Percentiles rank a stretch among this genome's conserved stretches.
Conservation (phyloP, 2,797 vertebrate species). For the Peromyscus aztecus region DNA sequence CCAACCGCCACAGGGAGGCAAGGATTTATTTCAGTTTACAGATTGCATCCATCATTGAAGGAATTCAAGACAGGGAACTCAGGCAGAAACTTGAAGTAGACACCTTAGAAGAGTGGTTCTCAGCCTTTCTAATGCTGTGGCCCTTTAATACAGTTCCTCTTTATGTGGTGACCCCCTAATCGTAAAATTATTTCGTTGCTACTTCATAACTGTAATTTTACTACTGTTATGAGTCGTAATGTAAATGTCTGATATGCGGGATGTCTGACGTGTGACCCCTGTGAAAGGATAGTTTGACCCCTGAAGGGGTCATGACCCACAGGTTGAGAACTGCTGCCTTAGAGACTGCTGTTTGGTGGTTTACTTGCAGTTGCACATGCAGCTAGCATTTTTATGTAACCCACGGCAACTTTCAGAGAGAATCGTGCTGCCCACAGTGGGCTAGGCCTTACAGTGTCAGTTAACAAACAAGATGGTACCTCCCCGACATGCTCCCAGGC, state of each 20-base stretch:
- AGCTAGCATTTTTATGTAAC: too few species aligned
- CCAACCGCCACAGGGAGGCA: too few species aligned
- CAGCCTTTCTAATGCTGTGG: neutral
- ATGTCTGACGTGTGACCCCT: neutral
- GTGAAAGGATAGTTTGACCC: neutral
- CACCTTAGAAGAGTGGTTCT: neutral
- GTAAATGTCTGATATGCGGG: neutral
- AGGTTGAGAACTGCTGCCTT: neutral
- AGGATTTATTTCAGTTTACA: neutral
- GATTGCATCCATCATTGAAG: neutral
- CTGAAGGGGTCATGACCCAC: neutral
- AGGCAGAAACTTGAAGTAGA: neutral
- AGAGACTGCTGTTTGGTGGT: neutral
- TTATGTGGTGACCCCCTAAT: too few species aligned
- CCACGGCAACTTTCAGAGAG: neutral
- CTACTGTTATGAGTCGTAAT: too few species aligned
- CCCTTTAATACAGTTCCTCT: neutral
- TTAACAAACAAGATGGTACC: neutral
- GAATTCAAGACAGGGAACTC: neutral
- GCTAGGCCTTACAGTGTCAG: neutral
- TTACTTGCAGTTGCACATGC: too few species aligned
- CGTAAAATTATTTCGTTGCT: neutral
- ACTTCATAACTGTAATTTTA: neutral
- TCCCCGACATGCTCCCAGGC: neutral
- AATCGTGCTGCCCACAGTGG: neutral